Base-by-base conservation (phyloP, 2,888 invertebrate species). In the Epinotia nisella region DNA sequence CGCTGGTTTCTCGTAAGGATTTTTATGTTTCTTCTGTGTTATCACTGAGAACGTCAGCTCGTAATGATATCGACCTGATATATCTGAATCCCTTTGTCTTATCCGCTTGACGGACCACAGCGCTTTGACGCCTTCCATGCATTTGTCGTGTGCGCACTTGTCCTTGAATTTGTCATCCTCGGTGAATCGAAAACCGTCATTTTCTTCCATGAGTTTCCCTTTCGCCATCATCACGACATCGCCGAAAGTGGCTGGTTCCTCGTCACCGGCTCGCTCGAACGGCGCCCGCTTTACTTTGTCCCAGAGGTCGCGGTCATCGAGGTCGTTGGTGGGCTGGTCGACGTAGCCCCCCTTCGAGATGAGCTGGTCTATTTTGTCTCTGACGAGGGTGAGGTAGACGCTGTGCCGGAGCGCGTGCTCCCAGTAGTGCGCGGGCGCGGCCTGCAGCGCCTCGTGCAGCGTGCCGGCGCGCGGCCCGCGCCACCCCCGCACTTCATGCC, bases 31-130 rank as follows among this genome's bases (percentile, higher is more conserved):
- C 72, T 88, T 90, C 69, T 95, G 94, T 9, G 93, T 90, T 58
- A 86, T 86, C 2, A 96, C 94, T 3, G 95, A 95, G 81, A 96
- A 96, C 81, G 96, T 96, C 76, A 96, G 87, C 85, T 96, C 96
- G 80, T 95, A 96, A 77, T 92, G 90, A 77, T 93, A 91, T 78
- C 92, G 94, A 4, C 91, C 93, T 0, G 86, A 78, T 1, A 81
- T 91, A 87, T 82, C 93, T 0, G 86, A 84, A 78, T 95, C 95
- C 71, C 95, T 92, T 83, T 96, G 96, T 56, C 96, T 89, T 67
- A 96, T 94, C 67, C 96, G 94, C 85, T 95, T 96, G 3, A 96
- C 95, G 0, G 95, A 95, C 96, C 96, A 96, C 71, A 95, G 84
- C 0, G 96, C 96, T 80, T 95, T 91, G 4, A 95, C 91, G 49